Conservation (phyloP, 2,888 invertebrate species). For the Oasisia sp. region DNA sequence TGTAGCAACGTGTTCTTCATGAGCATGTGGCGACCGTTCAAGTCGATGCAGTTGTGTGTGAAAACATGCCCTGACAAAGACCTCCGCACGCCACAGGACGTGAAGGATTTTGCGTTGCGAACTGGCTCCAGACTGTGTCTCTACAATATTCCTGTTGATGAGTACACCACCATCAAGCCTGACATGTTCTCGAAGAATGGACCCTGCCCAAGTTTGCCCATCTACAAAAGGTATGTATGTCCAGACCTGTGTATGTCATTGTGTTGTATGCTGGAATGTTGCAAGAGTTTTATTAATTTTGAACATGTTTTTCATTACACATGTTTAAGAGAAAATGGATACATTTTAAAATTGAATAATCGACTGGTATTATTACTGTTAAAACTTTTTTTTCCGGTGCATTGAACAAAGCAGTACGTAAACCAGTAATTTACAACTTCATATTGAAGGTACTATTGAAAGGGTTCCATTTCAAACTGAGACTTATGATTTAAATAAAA, state of each 20-base stretch:
- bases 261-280: neutral
- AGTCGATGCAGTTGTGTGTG: constrained; percentile 88
- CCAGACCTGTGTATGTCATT: neutral
- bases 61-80: constrained; percentile 82
- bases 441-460: no score
- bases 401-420: no score
- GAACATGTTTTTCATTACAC: no score
- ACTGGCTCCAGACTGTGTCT: constrained; percentile 83
- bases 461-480: no score
- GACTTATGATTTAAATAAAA: no score
- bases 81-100: constrained; percentile 74
- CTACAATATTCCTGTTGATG: constrained; percentile 61
- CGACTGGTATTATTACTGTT: no score
- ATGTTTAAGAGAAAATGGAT: no score
- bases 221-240: constrained; percentile 75
- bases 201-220: constrained; percentile 83
- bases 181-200: constrained; percentile 65
- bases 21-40: constrained; percentile 79
- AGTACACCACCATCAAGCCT: constrained; percentile 34
- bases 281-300: no score
- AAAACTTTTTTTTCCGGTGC: no score
- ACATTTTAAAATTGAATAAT: no score
- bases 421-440: no score
- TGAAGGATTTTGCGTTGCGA: constrained; percentile 78
- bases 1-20: constrained; percentile 82